Conservation (phyloP, 2,797 vertebrate genomes). For the Coranthus polyacanthus region DNA sequence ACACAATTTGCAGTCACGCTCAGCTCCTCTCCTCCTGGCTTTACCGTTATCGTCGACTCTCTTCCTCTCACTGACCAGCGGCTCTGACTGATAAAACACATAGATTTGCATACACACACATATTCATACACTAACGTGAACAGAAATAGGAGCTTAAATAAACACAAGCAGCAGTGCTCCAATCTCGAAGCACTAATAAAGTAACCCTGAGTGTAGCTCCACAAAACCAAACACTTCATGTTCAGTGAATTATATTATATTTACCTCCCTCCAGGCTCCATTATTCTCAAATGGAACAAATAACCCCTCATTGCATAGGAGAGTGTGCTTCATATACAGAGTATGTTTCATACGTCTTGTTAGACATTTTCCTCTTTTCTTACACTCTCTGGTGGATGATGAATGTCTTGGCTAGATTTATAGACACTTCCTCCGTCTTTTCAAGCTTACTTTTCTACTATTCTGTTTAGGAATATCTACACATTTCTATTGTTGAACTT, state of each 20-base stretch:
- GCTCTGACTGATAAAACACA: slow-evolving; percentile 12
- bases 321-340: background rate
- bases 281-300: slow-evolving; percentile 32
- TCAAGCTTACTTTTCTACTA: no score
- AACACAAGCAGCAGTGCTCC: background rate
- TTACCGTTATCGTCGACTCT: slow-evolving; percentile 20
- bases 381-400: background rate
- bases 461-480: no score
- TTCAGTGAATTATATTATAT: slow-evolving; percentile 21
- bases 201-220: background rate
- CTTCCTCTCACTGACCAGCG: slow-evolving; percentile 23
- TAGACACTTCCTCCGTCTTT: no score
- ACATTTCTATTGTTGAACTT: no score
- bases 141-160: background rate
- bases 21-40: slow-evolving; percentile 16
- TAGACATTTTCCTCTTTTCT: slow-evolving; percentile 15
- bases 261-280: slow-evolving; percentile 11
- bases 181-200: background rate
- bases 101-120: slow-evolving; percentile 5
- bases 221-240: slow-evolving; percentile 12
- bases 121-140: slow-evolving; percentile 4
- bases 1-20: slow-evolving; percentile 32
- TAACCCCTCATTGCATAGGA: slow-evolving; percentile 12
- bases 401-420: no score
- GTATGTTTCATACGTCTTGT: slow-evolving; percentile 10